These are phyloP conservation scores for Poecilia velifera DNA, from an alignment of 2,797 vertebrate genomes.

Conservation along the genomic window DNA sequence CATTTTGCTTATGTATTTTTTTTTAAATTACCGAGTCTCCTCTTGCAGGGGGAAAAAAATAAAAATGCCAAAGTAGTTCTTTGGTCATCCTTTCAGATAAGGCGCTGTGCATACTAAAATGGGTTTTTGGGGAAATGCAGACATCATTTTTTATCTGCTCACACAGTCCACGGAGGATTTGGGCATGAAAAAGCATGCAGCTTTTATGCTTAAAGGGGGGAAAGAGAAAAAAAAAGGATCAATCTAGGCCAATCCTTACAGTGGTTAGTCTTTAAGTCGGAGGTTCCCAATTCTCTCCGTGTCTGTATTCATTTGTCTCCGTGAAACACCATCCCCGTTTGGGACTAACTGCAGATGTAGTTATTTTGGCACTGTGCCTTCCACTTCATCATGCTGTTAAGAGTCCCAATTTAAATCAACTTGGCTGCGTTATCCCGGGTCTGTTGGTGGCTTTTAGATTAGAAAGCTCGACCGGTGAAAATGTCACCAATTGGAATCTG, in stretches of 20 bases:
- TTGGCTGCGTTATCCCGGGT: constrained; percentile 21
- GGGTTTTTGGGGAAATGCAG: constrained; percentile 5
- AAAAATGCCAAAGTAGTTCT: background rate
- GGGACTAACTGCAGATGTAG: constrained; percentile 34
- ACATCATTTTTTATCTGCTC: constrained; percentile 15
- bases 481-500: constrained; percentile 22
- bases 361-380: constrained; percentile 40
- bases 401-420: constrained; percentile 38
- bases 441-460: constrained; percentile 41
- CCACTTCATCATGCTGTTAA: constrained; percentile 38
- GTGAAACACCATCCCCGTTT: constrained; percentile 32
- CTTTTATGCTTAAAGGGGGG: constrained; percentile 17
- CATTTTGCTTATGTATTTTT: constrained; percentile 3
- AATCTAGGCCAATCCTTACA: constrained; percentile 23
- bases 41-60: background rate
- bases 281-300: constrained; percentile 36
- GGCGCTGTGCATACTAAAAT: background rate
- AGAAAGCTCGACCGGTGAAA: constrained; percentile 32
- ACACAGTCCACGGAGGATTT: constrained; percentile 15
- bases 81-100: constrained; percentile 17
- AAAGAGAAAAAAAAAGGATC: background rate
- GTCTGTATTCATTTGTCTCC: constrained; percentile 49
- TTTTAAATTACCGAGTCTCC: background rate
- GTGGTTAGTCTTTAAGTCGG: constrained; percentile 39
- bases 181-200: constrained; percentile 19